Percentiles rank a stretch among this genome's conserved stretches.
These are phyloP conservation scores for Pseudachorutes palmiensis DNA, from an alignment of 1,140 invertebrate genomes.

Conservation along the genomic window DNA sequence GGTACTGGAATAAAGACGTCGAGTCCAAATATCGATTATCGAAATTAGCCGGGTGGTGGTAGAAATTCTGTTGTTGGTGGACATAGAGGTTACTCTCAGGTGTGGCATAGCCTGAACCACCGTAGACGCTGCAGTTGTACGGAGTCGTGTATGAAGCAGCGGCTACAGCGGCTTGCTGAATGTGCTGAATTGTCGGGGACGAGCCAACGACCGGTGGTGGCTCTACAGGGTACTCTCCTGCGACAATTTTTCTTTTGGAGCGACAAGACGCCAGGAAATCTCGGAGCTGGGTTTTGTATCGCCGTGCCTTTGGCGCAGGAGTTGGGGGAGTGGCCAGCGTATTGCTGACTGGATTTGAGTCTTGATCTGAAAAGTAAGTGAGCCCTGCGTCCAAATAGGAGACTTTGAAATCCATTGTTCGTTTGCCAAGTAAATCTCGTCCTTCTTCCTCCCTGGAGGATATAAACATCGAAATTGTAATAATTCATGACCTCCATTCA, in stretches of 20 bases:
- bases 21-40: slow-evolving; percentile 67
- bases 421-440: slow-evolving; percentile 84
- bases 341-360: slow-evolving; percentile 49
- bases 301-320: slow-evolving; percentile 54
- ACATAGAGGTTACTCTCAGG: slow-evolving; percentile 56
- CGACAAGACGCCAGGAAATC: slow-evolving; percentile 87
- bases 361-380: slow-evolving; percentile 78
- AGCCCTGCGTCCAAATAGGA: slow-evolving; percentile 84
- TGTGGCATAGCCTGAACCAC: slow-evolving; percentile 44
- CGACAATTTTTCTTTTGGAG: slow-evolving; percentile 71
- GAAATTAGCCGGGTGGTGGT: slow-evolving; percentile 54
- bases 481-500: no score
- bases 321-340: slow-evolving; percentile 38
- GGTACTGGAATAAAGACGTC: slow-evolving; percentile 77
- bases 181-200: neutral
- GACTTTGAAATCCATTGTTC: slow-evolving; percentile 98
- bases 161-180: slow-evolving; percentile 43
- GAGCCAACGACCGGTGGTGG: neutral
- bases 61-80: slow-evolving; percentile 60
- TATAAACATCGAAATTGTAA: neutral
- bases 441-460: slow-evolving; percentile 90
- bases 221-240: slow-evolving; percentile 4
- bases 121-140: slow-evolving; percentile 67
- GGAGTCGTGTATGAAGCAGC: slow-evolving; percentile 71
- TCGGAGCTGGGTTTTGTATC: slow-evolving; percentile 84